A percentile compares a stretch with the other conserved stretches of the same genome.
Evolutionary conservation across 2,797 vertebrate genomes (phyloP).

Genomic region (Hypotaenidia philippensis): DNA sequence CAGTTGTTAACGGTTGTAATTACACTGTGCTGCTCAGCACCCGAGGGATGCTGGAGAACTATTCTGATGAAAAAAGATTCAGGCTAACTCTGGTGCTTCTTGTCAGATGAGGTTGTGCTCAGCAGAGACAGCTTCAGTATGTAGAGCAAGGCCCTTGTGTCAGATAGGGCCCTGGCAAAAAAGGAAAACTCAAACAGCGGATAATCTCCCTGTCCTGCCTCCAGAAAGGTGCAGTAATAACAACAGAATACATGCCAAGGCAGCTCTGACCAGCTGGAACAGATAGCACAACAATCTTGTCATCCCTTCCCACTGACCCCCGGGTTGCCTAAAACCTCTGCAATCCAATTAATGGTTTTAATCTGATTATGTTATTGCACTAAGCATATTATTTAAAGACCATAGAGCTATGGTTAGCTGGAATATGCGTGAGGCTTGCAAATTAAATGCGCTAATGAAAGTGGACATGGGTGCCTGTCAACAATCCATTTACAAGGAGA

Average conservation of each 20-base stretch:
- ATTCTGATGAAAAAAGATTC: not conserved
- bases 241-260: not conserved
- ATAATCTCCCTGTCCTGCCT: not conserved
- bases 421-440: not conserved
- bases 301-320: slow-evolving; percentile 20
- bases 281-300: not conserved
- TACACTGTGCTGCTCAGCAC: not conserved
- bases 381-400: slow-evolving; percentile 32
- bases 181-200: not conserved
- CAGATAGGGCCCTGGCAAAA: not conserved
- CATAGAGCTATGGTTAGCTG: not conserved
- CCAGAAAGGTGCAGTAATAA: not conserved
- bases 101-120: not conserved
- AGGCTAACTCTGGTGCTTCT: not conserved
- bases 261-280: not conserved
- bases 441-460: not conserved
- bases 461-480: not conserved
- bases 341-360: not conserved
- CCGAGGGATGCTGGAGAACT: not conserved
- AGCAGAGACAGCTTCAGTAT: not conserved
- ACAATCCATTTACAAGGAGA: not conserved
- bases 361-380: slow-evolving; percentile 31
- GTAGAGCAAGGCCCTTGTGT: not conserved
- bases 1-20: not conserved
- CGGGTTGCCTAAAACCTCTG: slow-evolving; percentile 12